Conservation (phyloP, 1,140 invertebrate genomes). For the Asbolus verrucosus region DNA sequence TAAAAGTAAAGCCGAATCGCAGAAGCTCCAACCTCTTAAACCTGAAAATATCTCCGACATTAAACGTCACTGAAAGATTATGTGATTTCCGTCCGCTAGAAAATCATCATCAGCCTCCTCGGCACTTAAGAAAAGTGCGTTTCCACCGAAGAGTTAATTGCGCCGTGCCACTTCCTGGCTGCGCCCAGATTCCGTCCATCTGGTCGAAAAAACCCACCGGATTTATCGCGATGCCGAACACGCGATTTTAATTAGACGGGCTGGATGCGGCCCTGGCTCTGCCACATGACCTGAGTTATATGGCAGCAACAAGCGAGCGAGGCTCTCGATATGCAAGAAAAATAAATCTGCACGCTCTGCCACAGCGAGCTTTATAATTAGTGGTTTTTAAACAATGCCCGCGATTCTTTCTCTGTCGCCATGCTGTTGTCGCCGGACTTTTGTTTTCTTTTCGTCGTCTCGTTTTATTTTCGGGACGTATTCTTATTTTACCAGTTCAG, state of each 20-base stretch:
- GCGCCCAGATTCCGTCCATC: conserved; percentile 44
- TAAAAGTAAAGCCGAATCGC: neutral
- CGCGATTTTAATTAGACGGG: too few relatives aligned
- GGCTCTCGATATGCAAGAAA: conserved; percentile 64
- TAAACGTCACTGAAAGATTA: too few relatives aligned
- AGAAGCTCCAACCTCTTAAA: neutral
- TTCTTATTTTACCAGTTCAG: neutral
- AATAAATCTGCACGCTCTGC: conserved; percentile 60
- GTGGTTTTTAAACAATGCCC: conserved; percentile 64
- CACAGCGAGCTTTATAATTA: conserved; percentile 61
- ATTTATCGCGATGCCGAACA: conserved; percentile 45
- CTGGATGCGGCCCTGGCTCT: conserved; percentile 49
- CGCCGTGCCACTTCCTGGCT: conserved; percentile 29
- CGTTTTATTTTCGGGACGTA: conserved; percentile 39
- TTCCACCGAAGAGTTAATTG: conserved; percentile 9
- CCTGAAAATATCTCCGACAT: too few relatives aligned
- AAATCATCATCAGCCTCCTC: too few relatives aligned
- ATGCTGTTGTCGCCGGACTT: conserved; percentile 56
- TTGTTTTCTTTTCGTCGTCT: conserved; percentile 58
- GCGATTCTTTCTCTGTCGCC: conserved; percentile 51
- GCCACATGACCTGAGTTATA: conserved; percentile 63
- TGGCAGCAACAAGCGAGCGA: conserved; percentile 57
- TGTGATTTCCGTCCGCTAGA: too few relatives aligned
- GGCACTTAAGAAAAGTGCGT: neutral
- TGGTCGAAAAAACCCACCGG: too few relatives aligned